Evolutionary conservation across 2,888 invertebrate genomes (phyloP), one percentile per base, ranked within the genome.

Genomic region (Aspidiotus rigidus): DNA sequence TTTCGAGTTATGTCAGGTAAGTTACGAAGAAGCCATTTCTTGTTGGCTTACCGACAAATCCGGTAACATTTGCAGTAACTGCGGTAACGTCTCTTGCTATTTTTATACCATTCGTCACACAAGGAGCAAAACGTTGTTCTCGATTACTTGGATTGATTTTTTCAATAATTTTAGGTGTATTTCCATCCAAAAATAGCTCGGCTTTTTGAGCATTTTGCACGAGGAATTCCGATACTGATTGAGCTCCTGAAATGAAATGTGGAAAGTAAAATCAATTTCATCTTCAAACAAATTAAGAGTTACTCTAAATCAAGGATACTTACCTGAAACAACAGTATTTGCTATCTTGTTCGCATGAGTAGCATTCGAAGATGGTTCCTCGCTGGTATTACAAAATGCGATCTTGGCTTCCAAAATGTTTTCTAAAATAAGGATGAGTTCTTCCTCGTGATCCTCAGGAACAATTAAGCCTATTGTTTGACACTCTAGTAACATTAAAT

Each of bases 1-100:
- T 42, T 28, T 44, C 16, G 40, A 1, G 13, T 60, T 60, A 16
- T 28, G 42, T 60, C 6, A 61, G 15, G 41, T 28, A 16, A 62
- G 40, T 55, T 64, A 28, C 28, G 28, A 28, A 28, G 28, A 28
- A 5, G 28, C 28, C 1, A 28, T 28, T 28, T 28, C 28, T 28
- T 5, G 5, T 28, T 28, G 28, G 75, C 79, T 77, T 76, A 85
- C 86, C 83, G 56, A 86, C 77, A 77, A 78, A 88, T 64, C 85
- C 84, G 10, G 87, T 88, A 69, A 87, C 84, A 75, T 83, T 82
- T 7, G 85, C 87, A 9, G 87, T 87, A 53, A 81, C 83, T 71
- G 83, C 82, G 1, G 86, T 85, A 10, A 87, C 86, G 73, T 80
- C 81, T 75, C 86, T 83, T 0, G 87, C 86, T 71, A 86, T 83